A percentile compares a stretch with the other conserved stretches of the same genome.
phyloP scores from a whole-genome alignment of 2,888 invertebrate species.

The Philopedon plagiatum region DNA sequence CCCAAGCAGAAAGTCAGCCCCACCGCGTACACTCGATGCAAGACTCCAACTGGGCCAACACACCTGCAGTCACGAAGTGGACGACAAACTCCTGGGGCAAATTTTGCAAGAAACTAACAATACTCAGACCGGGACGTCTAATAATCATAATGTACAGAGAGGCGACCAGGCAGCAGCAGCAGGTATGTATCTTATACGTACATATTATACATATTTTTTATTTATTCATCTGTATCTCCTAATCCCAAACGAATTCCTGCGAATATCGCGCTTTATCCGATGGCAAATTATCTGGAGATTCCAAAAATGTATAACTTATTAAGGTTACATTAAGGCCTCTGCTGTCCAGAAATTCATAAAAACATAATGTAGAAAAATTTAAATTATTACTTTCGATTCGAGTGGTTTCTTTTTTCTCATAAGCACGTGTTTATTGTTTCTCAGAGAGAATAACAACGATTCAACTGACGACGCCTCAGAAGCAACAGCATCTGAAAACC shows the following conservation, averaged over 20 bases:
- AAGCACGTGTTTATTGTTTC: background rate
- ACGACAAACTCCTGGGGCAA: constrained; percentile 65
- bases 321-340: too few relatives aligned
- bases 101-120: constrained; percentile 62
- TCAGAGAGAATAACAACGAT: constrained; percentile 81
- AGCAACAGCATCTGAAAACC: constrained; percentile 76
- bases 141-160: constrained; percentile 54
- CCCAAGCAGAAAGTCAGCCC: constrained; percentile 58
- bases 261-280: too few relatives aligned
- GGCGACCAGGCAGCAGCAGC: constrained; percentile 56
- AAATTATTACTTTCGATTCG: too few relatives aligned
- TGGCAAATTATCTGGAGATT: too few relatives aligned
- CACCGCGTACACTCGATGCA: constrained; percentile 52
- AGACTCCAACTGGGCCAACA: constrained; percentile 55
- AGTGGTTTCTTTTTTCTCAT: too few relatives aligned
- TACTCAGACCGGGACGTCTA: constrained; percentile 31
- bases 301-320: too few relatives aligned
- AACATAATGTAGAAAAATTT: too few relatives aligned
- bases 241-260: too few relatives aligned
- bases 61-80: constrained; percentile 64
- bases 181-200: constrained; percentile 43
- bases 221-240: too few relatives aligned
- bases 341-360: too few relatives aligned
- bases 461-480: constrained; percentile 81
- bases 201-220: too few relatives aligned